Evolutionary conservation across 2,888 invertebrate species (phyloP), one percentile per base, ranked within the genome.

Genomic region (Julus scanicus): DNA sequence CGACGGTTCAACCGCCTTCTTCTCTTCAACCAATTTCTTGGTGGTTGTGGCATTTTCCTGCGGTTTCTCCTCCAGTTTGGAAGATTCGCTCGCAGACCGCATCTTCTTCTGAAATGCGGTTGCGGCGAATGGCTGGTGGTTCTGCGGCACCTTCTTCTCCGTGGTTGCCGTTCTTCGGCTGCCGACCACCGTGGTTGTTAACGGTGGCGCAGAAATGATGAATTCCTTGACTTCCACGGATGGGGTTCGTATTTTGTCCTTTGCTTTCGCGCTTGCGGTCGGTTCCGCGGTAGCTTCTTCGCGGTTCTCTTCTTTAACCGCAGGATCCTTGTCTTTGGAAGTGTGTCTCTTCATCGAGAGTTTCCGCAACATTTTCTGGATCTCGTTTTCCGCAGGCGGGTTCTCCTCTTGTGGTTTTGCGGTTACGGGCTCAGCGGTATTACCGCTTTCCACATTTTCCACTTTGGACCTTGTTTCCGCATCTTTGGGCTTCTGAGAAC

Each of bases 341-440:
- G n/a, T n/a, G n/a, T 63, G 17, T 5, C 20, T 63, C n/a, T 63
- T 63, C 63, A 20, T 63, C 6, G 63, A 63, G n/a, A 63, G 20
- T n/a, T 63, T 63, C n/a, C 63, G 63, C 63, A 63, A 20, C 63
- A 63, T 63, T 9, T 63, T n/a, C n/a, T 63, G 63, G 63, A 63
- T 20, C n/a, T 63, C 63, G 20, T 63, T 63, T 63, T 63, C 63
- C 20, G 17, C 63, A 17, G 8, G 0, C n/a, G 17, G 63, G 20
- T 57, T 17, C 1, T 15, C 57, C 17, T 57, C 17, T 17, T 1
- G 17, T 5, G 63, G n/a, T n/a, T 63, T 63, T 63, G 17, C n/a
- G n/a, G n/a, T n/a, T 4, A n/a, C 20, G 2, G 20, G n/a, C n/a
- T n/a, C 63, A n/a, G 6, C 20, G 3, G 63, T 1, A 5, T 17